A percentile compares a stretch with the other conserved stretches of the same genome.
phyloP scores from a whole-genome alignment of 2,797 vertebrate species.

The Chromis chromis region DNA sequence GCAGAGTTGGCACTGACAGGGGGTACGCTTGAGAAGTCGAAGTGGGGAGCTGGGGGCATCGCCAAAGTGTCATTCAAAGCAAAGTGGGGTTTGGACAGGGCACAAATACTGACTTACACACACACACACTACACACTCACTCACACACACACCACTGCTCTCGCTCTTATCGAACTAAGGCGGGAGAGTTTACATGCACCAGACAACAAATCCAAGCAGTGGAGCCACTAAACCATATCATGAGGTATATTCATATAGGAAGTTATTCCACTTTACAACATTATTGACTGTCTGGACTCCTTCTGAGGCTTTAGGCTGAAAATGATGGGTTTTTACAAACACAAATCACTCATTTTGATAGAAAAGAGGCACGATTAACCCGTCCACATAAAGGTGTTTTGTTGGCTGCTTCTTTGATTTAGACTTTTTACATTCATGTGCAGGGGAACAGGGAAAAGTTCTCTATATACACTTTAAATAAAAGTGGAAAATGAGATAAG shows the following conservation, averaged over 20 bases:
- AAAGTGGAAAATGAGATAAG: too few relatives aligned
- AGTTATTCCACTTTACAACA: conserved; percentile 22
- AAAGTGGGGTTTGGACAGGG: conserved; percentile 85
- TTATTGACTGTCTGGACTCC: conserved; percentile 16
- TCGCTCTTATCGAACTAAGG: conserved; percentile 56
- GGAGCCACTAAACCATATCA: conserved; percentile 42
- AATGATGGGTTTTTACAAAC: conserved; percentile 1
- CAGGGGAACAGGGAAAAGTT: neutral
- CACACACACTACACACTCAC: conserved; percentile 64
- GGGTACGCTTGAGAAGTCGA: conserved; percentile 83
- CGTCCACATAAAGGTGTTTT: neutral
- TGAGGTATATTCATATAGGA: conserved; percentile 20
- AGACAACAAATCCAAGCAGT: conserved; percentile 44
- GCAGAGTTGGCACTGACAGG: conserved; percentile 80
- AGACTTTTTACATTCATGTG: too few relatives aligned
- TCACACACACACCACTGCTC: conserved; percentile 45
- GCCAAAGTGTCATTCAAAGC: conserved; percentile 89
- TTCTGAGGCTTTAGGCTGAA: conserved; percentile 9
- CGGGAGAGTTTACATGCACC: conserved; percentile 51
- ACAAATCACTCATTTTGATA: conserved; percentile 10
- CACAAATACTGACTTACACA: conserved; percentile 76
- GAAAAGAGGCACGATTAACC: neutral
- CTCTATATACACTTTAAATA: neutral
- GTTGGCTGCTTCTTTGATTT: neutral
- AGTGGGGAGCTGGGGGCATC: conserved; percentile 79